phyloP scores from a whole-genome alignment of 2,113 vertebrate genomes.

The Semicossyphus pulcher region DNA sequence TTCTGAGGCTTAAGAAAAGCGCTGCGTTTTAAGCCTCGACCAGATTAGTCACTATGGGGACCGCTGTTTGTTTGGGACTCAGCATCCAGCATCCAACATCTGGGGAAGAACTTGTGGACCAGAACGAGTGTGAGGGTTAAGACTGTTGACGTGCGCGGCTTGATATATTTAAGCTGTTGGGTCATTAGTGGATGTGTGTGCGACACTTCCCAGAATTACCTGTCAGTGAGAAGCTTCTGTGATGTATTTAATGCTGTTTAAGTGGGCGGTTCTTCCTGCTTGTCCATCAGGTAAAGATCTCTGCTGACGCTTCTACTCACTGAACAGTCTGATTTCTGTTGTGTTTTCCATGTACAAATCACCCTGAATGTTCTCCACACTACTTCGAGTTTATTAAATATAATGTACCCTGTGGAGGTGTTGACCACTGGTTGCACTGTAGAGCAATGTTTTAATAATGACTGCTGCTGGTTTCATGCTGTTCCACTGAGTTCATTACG shows the following conservation, averaged over 20 bases:
- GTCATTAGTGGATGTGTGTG: conserved; percentile 3
- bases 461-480: too few relatives aligned
- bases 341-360: background rate
- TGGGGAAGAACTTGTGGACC: conserved; percentile 35
- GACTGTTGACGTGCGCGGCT: background rate
- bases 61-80: conserved; percentile 47
- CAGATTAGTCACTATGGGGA: conserved; percentile 44
- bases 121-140: conserved; percentile 13
- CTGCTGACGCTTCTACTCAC: background rate
- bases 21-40: conserved; percentile 28
- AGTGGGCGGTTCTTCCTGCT: background rate
- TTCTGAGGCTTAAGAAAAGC: conserved; percentile 10
- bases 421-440: background rate
- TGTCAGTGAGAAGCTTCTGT: conserved; percentile 2
- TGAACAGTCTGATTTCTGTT: background rate
- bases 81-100: conserved; percentile 30
- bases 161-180: conserved; percentile 6
- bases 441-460: too few relatives aligned
- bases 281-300: background rate
- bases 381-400: background rate
- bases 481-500: too few relatives aligned
- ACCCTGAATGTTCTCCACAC: too few relatives aligned
- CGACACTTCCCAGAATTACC: conserved; percentile 9
- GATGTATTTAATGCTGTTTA: conserved; percentile 2
- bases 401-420: background rate